These are phyloP conservation scores for Menidia beryllina DNA, from an alignment of 2,113 vertebrate genomes.

Conservation along the genomic window DNA sequence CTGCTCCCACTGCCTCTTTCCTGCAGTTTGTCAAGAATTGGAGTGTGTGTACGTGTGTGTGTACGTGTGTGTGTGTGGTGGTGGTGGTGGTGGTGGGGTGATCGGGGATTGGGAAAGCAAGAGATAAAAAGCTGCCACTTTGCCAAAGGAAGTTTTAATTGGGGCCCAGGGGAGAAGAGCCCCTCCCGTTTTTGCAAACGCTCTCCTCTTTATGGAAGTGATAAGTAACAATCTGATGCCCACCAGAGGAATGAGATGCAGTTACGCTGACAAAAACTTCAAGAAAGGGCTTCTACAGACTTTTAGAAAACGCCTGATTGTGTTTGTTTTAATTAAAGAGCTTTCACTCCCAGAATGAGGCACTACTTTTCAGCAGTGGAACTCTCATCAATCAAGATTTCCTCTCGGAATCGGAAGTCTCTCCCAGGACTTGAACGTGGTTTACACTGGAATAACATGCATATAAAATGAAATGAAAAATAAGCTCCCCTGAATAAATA, in stretches of 20 bases:
- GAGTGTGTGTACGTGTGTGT: no score
- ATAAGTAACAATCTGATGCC: conserved; percentile 62
- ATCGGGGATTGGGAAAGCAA: conserved; percentile 32
- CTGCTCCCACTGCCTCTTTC: conserved; percentile 56
- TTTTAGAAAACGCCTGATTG: conserved; percentile 45
- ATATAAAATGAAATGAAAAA: conserved; percentile 62
- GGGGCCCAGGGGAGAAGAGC: conserved; percentile 74
- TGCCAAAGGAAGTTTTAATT: conserved; percentile 84
- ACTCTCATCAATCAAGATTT: conserved; percentile 54
- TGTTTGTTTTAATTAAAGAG: conserved; percentile 60
- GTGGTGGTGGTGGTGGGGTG: no score
- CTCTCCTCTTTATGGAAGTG: conserved; percentile 73
- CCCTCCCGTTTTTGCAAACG: conserved; percentile 68
- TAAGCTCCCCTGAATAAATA: conserved; percentile 53
- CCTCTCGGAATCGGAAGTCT: conserved; percentile 26
- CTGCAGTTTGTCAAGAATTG: conserved; percentile 69
- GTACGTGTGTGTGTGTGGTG: no score
- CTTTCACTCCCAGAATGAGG: conserved; percentile 39
- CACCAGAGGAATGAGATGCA: conserved; percentile 60
- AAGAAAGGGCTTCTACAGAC: conserved; percentile 18
- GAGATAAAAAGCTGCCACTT: conserved; percentile 74
- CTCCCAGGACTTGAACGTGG: conserved; percentile 40
- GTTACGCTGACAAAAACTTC: conserved; percentile 67
- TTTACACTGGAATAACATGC: conserved; percentile 37
- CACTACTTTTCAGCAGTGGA: conserved; percentile 22